Percentiles rank a stretch among this genome's conserved stretches.
Conservation (phyloP, 2,888 invertebrate species). For the Phrixothrix hirtus region DNA sequence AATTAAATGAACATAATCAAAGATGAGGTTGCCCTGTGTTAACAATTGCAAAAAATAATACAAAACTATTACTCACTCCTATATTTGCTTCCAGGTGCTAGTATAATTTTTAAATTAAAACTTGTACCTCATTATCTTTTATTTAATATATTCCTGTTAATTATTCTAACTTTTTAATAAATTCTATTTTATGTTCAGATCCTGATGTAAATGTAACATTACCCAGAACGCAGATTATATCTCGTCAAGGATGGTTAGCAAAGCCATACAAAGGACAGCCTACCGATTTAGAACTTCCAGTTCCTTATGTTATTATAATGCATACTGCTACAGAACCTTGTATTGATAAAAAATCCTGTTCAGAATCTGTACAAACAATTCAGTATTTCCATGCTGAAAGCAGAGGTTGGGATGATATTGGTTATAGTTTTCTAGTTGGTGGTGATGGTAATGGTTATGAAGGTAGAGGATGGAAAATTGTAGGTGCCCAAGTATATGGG, state of each 20-base stretch:
- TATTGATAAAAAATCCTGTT: constrained; percentile 61
- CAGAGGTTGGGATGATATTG: constrained; percentile 68
- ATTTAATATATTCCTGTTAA: too few relatives aligned
- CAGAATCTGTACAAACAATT: constrained; percentile 63
- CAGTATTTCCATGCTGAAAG: constrained; percentile 73
- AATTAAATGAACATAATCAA: too few relatives aligned
- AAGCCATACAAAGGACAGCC: constrained; percentile 57
- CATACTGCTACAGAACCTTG: constrained; percentile 70
- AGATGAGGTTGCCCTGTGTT: too few relatives aligned
- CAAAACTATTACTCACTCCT: too few relatives aligned
- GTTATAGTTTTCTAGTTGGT: constrained; percentile 77
- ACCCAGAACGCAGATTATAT: constrained; percentile 59
- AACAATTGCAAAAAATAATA: too few relatives aligned
- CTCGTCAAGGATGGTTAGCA: constrained; percentile 69
- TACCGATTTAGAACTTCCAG: constrained; percentile 55
- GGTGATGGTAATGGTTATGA: constrained; percentile 76
- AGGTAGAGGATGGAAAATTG: constrained; percentile 75
- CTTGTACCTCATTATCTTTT: too few relatives aligned
- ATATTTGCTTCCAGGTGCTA: too few relatives aligned
- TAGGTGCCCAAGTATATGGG: constrained; percentile 72
- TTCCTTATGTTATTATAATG: constrained; percentile 63
- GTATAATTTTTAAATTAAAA: too few relatives aligned
- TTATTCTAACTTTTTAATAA: too few relatives aligned
- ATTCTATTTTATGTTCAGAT: too few relatives aligned
- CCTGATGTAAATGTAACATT: constrained; percentile 30